Conservation (phyloP, 2,888 invertebrate species). For the Leistus spinibarbis region DNA sequence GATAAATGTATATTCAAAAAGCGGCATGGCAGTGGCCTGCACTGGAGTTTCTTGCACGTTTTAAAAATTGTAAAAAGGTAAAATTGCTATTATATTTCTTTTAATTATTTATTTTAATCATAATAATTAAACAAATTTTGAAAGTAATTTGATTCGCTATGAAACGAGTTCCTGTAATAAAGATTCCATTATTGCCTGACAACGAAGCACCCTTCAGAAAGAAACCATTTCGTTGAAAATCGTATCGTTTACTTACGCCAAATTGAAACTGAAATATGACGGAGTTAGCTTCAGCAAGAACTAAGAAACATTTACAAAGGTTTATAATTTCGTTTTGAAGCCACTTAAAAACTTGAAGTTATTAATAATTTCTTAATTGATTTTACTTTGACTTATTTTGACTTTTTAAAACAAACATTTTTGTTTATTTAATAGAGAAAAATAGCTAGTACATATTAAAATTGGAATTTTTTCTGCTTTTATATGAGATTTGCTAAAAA, state of each 20-base stretch:
- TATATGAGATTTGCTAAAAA: background rate
- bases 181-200: background rate
- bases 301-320: background rate
- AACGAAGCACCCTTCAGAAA: background rate
- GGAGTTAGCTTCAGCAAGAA: background rate
- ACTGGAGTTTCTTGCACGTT: too few species aligned
- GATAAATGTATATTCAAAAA: background rate
- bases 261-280: background rate
- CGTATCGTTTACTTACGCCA: background rate
- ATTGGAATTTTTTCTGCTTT: background rate
- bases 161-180: background rate
- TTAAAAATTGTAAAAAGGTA: too few species aligned
- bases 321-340: too few species aligned
- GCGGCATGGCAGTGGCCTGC: too few species aligned
- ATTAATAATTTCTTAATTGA: too few species aligned
- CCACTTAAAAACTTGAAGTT: too few species aligned
- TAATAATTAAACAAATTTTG: background rate
- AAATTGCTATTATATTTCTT: too few species aligned
- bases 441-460: background rate
- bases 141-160: background rate
- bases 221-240: background rate
- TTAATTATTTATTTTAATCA: too few species aligned
- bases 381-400: too few species aligned
- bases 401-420: background rate
- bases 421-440: background rate